Evolutionary conservation across 1,140 invertebrate genomes (phyloP).

Genomic region (Pteromalus puparum): DNA sequence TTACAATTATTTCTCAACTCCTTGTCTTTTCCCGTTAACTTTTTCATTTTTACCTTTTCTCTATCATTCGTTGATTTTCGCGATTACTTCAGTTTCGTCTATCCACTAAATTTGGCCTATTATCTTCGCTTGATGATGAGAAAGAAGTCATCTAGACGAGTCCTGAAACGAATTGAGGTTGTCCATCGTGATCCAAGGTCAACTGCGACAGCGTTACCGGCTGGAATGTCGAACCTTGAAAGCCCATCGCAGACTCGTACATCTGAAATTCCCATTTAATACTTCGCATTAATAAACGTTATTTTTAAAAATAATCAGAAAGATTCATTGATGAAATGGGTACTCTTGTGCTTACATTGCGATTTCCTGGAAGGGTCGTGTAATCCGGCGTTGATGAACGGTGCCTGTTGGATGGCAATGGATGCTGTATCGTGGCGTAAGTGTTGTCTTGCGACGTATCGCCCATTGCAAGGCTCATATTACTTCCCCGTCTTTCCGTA

Average conservation of each 20-base stretch:
- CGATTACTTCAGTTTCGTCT: slow-evolving; percentile 18
- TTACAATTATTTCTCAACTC: neutral
- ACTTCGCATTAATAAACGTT: slow-evolving; percentile 50
- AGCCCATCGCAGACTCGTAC: slow-evolving; percentile 80
- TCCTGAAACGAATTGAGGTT: slow-evolving; percentile 83
- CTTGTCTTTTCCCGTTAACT: neutral
- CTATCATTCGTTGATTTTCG: slow-evolving; percentile 16
- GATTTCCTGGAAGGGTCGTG: slow-evolving; percentile 80
- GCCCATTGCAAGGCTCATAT: slow-evolving; percentile 70
- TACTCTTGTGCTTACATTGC: slow-evolving; percentile 63
- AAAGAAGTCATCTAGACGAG: slow-evolving; percentile 76
- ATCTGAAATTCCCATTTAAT: slow-evolving; percentile 71
- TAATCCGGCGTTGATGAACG: slow-evolving; percentile 82
- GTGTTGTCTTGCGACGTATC: slow-evolving; percentile 84
- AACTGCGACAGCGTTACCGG: slow-evolving; percentile 74
- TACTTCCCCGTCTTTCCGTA: slow-evolving; percentile 75
- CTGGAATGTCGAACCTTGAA: slow-evolving; percentile 84
- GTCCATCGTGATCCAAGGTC: slow-evolving; percentile 79
- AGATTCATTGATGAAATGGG: slow-evolving; percentile 36
- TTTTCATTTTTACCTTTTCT: slow-evolving; percentile 16
- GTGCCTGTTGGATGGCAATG: slow-evolving; percentile 70
- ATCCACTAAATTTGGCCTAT: slow-evolving; percentile 17
- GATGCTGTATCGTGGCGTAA: slow-evolving; percentile 90
- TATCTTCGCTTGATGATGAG: neutral
- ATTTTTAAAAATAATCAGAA: slow-evolving; percentile 37